Evolutionary conservation across 2,113 vertebrate species (phyloP).

Genomic region (Dipodomys merriami): DNA sequence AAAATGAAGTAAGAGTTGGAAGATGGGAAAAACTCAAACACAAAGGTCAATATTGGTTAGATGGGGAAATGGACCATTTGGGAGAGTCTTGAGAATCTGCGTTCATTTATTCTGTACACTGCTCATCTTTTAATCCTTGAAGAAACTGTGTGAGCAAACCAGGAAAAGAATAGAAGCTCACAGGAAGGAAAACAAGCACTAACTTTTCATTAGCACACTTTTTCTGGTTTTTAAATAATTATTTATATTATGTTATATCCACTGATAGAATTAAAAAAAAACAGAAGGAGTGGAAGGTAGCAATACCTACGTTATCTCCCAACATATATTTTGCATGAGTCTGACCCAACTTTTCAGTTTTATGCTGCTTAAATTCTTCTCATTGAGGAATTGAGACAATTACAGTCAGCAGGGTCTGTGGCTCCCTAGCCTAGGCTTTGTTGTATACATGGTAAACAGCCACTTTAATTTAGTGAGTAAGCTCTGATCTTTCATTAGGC

Average conservation of each 20-base stretch:
- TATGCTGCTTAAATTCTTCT: slow-evolving; percentile 84
- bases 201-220: slow-evolving; percentile 35
- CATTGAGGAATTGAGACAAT: slow-evolving; percentile 82
- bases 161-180: background rate
- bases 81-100: slow-evolving; percentile 39
- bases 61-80: slow-evolving; percentile 52
- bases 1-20: slow-evolving; percentile 51
- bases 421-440: slow-evolving; percentile 72
- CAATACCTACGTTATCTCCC: slow-evolving; percentile 71
- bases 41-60: slow-evolving; percentile 60
- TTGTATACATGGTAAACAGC: slow-evolving; percentile 77
- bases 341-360: slow-evolving; percentile 77
- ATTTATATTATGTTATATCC: slow-evolving; percentile 45
- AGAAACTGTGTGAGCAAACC: slow-evolving; percentile 32
- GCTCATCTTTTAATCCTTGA: slow-evolving; percentile 43
- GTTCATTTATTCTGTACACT: slow-evolving; percentile 7
- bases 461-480: slow-evolving; percentile 77
- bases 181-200: slow-evolving; percentile 37
- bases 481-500: slow-evolving; percentile 71
- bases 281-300: background rate
- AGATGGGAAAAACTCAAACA: slow-evolving; percentile 33
- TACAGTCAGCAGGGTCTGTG: slow-evolving; percentile 78
- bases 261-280: slow-evolving; percentile 34
- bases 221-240: slow-evolving; percentile 13
- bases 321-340: slow-evolving; percentile 78